phyloP scores from a whole-genome alignment of 2,888 invertebrate genomes.

The Ennomos quercinarius region DNA sequence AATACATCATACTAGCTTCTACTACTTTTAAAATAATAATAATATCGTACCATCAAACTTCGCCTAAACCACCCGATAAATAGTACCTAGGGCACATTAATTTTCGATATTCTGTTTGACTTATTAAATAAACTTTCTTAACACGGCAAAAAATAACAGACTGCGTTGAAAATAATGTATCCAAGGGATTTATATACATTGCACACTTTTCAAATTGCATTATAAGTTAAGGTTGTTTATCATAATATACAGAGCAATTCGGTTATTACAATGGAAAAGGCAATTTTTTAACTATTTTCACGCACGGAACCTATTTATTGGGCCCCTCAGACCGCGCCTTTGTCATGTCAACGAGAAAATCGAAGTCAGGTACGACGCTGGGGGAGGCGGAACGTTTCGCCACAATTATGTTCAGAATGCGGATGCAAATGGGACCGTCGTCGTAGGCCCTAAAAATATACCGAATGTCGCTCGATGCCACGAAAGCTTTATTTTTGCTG shows the following conservation, averaged over 20 bases:
- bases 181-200: too few species aligned
- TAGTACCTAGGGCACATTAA: too few species aligned
- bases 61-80: too few species aligned
- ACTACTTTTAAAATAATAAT: slow-evolving; percentile 31
- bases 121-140: too few species aligned
- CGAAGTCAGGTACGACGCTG: slow-evolving; percentile 75
- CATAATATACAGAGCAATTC: neutral
- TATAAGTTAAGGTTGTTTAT: too few species aligned
- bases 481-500: slow-evolving; percentile 78
- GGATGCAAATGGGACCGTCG: slow-evolving; percentile 77
- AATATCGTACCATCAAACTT: slow-evolving; percentile 39
- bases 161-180: too few species aligned
- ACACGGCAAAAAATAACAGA: too few species aligned
- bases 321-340: slow-evolving; percentile 82
- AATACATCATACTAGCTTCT: slow-evolving; percentile 62
- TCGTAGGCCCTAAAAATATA: slow-evolving; percentile 73
- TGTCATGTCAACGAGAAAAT: slow-evolving; percentile 80
- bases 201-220: too few species aligned
- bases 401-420: slow-evolving; percentile 80
- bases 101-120: too few species aligned
- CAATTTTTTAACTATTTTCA: slow-evolving; percentile 79
- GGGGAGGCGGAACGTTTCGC: slow-evolving; percentile 69
- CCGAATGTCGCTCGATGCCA: slow-evolving; percentile 63
- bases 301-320: slow-evolving; percentile 77
- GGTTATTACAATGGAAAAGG: slow-evolving; percentile 44